phyloP scores from a whole-genome alignment of 2,113 vertebrate species.

The Chaetops frenatus region DNA sequence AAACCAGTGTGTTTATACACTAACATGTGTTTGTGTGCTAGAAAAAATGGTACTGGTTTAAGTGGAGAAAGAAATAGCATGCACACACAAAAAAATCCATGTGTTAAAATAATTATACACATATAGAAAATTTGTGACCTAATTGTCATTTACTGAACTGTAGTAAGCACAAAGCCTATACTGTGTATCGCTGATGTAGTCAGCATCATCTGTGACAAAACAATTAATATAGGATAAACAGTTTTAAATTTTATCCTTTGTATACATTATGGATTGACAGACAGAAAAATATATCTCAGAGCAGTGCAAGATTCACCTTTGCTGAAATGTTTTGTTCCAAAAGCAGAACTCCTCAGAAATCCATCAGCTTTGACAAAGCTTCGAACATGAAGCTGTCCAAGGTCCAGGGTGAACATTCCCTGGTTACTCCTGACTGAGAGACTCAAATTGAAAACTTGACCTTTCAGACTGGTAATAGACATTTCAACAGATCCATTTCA shows the following conservation, averaged over 20 bases:
- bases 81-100: not conserved
- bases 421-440: not conserved
- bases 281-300: not conserved
- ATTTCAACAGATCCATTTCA: not conserved
- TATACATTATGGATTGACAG: not conserved
- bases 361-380: not conserved
- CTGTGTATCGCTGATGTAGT: rapidly evolving
- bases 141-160: not conserved
- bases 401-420: not conserved
- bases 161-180: not conserved
- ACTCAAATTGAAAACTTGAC: not conserved
- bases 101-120: not conserved
- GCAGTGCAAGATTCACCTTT: not conserved
- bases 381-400: not conserved
- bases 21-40: not conserved
- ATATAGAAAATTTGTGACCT: not conserved
- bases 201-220: not conserved
- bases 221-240: rapidly evolving
- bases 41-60: not conserved
- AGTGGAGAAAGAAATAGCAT: not conserved
- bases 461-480: not conserved
- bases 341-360: not conserved
- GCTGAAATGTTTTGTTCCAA: not conserved
- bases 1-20: not conserved
- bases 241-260: not conserved